Evolutionary conservation across 2,113 vertebrate species (phyloP).

Genomic region (Tichodroma muraria): DNA sequence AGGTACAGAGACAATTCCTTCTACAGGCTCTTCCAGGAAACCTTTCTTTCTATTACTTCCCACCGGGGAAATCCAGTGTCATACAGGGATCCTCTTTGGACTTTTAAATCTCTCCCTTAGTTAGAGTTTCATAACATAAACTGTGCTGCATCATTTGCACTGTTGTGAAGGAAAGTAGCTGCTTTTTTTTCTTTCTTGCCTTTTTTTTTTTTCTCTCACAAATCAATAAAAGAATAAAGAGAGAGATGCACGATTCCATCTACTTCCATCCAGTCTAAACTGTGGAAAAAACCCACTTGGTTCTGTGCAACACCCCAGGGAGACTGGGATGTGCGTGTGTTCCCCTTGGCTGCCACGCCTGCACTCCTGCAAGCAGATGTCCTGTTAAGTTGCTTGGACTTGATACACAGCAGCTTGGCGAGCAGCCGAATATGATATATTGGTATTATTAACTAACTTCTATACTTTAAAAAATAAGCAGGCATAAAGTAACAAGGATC

Average conservation of each 20-base stretch:
- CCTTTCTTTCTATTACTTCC: neutral
- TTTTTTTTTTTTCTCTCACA: too few species aligned
- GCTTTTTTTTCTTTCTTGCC: neutral
- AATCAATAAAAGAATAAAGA: neutral
- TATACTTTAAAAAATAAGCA: neutral
- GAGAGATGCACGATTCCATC: neutral
- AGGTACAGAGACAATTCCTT: neutral
- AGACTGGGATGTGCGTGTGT: fast-evolving
- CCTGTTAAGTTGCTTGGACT: neutral
- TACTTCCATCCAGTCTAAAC: neutral
- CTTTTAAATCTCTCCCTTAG: neutral
- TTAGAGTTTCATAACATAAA: neutral
- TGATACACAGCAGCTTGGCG: neutral
- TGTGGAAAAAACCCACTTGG: fast-evolving
- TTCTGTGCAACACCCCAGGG: neutral
- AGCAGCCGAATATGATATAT: neutral
- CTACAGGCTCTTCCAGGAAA: neutral
- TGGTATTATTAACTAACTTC: neutral
- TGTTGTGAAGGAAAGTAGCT: fast-evolving
- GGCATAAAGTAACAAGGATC: neutral
- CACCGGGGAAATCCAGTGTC: neutral
- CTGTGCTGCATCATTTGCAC: fast-evolving
- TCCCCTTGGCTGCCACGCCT: neutral
- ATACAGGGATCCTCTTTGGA: neutral
- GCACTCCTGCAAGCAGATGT: neutral